phyloP scores from a whole-genome alignment of 2,888 invertebrate genomes.

The Diplolepis rosae region DNA sequence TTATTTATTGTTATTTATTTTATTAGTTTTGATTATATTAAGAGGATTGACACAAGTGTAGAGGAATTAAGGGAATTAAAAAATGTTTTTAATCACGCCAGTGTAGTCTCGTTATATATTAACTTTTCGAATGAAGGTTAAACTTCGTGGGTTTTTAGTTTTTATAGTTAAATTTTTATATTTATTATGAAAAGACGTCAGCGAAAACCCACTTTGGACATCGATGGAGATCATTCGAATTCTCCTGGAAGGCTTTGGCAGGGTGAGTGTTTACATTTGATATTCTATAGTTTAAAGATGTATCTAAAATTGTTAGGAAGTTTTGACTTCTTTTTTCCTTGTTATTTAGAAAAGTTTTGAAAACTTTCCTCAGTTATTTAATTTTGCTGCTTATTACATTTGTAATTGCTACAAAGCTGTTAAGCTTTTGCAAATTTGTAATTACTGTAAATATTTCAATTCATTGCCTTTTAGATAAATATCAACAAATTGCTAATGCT shows the following conservation, averaged over 20 bases:
- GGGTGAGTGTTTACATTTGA: conserved; percentile 50
- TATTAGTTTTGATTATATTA: background rate
- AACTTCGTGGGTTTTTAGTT: background rate
- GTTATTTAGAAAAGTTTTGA: no score
- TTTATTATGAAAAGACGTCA: conserved; percentile 65
- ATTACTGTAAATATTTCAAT: background rate
- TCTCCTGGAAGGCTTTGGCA: conserved; percentile 61
- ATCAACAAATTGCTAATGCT: conserved; percentile 55
- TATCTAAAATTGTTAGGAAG: conserved; percentile 3
- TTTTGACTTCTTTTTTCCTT: no score
- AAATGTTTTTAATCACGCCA: background rate
- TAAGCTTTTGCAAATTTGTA: background rate
- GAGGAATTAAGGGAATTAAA: background rate
- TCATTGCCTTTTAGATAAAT: conserved; percentile 50
- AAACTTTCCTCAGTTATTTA: background rate
- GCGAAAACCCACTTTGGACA: conserved; percentile 64
- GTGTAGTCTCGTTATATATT: background rate
- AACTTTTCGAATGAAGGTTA: background rate
- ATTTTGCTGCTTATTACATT: background rate
- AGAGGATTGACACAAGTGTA: background rate
- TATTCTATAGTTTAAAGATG: background rate
- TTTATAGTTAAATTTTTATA: background rate
- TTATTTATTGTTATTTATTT: background rate
- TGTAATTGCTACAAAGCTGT: background rate
- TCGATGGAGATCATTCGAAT: conserved; percentile 62